Evolutionary conservation across 2,797 vertebrate genomes (phyloP).

Genomic region (Cephalopachus bancanus): DNA sequence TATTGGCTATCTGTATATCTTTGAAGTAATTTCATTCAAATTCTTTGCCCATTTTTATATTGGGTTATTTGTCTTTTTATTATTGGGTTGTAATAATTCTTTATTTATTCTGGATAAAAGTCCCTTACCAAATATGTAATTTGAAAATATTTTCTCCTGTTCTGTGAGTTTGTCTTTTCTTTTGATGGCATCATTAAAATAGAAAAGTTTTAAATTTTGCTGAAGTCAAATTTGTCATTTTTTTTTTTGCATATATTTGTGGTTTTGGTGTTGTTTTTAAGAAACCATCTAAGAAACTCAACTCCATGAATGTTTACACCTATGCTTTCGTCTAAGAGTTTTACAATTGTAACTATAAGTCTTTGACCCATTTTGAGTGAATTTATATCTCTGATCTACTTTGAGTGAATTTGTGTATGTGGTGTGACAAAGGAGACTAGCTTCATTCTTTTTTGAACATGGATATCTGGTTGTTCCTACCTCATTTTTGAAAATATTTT

Average conservation of each 20-base stretch:
- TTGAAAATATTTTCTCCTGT: background rate
- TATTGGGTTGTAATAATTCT: background rate
- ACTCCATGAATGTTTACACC: background rate
- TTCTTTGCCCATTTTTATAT: background rate
- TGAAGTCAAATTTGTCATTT: background rate
- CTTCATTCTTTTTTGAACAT: background rate
- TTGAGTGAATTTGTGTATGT: background rate
- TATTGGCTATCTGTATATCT: background rate
- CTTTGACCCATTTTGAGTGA: background rate
- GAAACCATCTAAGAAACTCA: background rate
- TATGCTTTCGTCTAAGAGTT: background rate
- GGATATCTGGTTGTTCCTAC: background rate
- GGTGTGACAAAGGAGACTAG: background rate
- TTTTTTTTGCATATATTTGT: background rate
- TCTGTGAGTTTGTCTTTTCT: background rate
- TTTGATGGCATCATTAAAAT: background rate
- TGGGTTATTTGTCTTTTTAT: background rate
- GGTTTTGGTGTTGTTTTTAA: background rate
- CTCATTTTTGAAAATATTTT: background rate
- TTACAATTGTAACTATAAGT: background rate
- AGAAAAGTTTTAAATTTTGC: background rate
- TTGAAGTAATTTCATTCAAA: background rate
- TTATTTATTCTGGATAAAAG: background rate
- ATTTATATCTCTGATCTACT: background rate
- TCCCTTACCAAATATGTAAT: background rate